A percentile compares a stretch with the other conserved stretches of the same genome.
These are phyloP conservation scores for Agapostemon virescens DNA, from an alignment of 2,888 invertebrate genomes.

Conservation along the genomic window DNA sequence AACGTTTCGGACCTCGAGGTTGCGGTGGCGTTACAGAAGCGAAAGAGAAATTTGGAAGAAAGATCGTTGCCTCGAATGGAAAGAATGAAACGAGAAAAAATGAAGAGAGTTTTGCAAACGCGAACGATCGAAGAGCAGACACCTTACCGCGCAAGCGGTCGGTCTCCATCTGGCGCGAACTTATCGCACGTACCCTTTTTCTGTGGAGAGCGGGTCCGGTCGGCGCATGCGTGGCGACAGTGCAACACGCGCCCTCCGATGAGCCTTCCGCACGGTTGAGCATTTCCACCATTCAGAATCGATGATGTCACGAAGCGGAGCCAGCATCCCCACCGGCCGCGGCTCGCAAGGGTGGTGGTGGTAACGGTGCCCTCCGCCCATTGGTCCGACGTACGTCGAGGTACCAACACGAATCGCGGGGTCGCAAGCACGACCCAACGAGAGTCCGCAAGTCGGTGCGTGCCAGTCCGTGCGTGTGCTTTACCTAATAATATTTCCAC, in stretches of 20 bases:
- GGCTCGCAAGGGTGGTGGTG: slow-evolving; percentile 49
- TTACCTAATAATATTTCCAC: slow-evolving; percentile 71
- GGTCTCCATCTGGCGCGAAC: slow-evolving; percentile 72
- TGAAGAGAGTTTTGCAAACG: background rate
- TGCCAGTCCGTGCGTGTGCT: slow-evolving; percentile 72
- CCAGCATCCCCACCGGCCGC: slow-evolving; percentile 66
- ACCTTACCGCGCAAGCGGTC: slow-evolving; percentile 58
- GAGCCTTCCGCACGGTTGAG: slow-evolving; percentile 80
- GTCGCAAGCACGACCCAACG: slow-evolving; percentile 69
- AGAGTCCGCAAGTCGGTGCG: slow-evolving; percentile 70
- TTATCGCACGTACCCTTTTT: slow-evolving; percentile 59
- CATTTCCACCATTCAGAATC: slow-evolving; percentile 80
- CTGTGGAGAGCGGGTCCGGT: slow-evolving; percentile 43
- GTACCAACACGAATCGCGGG: slow-evolving; percentile 69
- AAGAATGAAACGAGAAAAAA: background rate
- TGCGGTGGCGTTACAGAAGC: no score
- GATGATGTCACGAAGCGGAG: slow-evolving; percentile 78
- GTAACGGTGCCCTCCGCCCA: slow-evolving; percentile 58
- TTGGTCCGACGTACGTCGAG: slow-evolving; percentile 65
- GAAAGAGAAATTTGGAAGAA: background rate
- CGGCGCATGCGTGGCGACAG: slow-evolving; percentile 66
- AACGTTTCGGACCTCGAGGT: no score
- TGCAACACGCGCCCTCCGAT: slow-evolving; percentile 77
- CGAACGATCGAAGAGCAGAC: background rate
- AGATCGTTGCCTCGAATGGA: background rate